Percentiles rank a stretch among this genome's conserved stretches.
These are phyloP conservation scores for Lynx canadensis DNA, from an alignment of 2,113 vertebrate genomes.

Conservation along the genomic window DNA sequence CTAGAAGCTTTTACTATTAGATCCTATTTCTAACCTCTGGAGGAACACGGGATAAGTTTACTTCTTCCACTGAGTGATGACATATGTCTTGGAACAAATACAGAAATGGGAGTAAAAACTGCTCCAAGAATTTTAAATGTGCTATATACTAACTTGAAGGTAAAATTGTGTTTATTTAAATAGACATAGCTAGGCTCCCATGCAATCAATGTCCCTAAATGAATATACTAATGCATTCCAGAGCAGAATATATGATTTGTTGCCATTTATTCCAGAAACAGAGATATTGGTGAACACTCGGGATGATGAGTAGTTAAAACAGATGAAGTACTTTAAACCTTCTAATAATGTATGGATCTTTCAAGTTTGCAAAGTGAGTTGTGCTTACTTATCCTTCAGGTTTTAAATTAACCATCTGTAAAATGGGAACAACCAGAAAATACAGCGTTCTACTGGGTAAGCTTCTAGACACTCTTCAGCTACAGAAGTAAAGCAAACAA, in stretches of 20 bases:
- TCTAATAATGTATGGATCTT: neutral
- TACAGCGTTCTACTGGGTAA: neutral
- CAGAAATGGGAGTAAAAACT: neutral
- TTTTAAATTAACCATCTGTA: neutral
- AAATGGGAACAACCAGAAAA: neutral
- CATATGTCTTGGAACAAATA: conserved; percentile 29
- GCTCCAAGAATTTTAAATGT: neutral
- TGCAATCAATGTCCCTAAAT: neutral
- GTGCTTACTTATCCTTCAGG: neutral
- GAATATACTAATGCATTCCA: neutral
- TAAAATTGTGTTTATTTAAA: conserved; percentile 39
- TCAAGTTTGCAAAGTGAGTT: neutral
- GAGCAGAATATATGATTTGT: neutral
- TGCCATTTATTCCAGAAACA: neutral
- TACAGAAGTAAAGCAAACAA: neutral
- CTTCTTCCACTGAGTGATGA: neutral
- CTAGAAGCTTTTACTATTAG: neutral
- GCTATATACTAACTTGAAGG: neutral
- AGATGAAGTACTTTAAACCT: neutral
- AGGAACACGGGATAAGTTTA: neutral
- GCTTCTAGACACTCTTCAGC: neutral
- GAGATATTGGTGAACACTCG: neutral
- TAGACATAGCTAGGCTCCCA: neutral
- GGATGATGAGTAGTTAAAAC: neutral
- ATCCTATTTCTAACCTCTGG: neutral